Percentiles rank a stretch among this genome's conserved stretches.
Evolutionary conservation across 1,140 invertebrate species (phyloP).

Genomic region (Heliothis subflexa): DNA sequence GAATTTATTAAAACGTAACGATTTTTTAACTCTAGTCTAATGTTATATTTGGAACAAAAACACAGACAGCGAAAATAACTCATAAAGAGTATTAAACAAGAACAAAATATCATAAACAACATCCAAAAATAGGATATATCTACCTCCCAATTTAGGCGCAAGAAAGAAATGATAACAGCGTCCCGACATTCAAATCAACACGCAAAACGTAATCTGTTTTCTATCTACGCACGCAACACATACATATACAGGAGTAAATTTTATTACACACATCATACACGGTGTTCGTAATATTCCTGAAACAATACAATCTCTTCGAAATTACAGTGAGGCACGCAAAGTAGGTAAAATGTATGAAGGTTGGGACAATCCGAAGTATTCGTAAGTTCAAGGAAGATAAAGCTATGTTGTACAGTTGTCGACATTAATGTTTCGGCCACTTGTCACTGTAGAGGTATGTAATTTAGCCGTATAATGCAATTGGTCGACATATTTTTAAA

Average conservation of each 20-base stretch:
- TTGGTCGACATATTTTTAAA: too few species aligned
- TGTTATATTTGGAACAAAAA: too few species aligned
- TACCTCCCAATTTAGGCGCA: background rate
- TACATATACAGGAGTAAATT: constrained; percentile 42
- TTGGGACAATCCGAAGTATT: constrained; percentile 39
- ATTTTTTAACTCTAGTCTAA: too few species aligned
- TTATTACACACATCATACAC: constrained; percentile 48
- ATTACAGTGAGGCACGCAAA: constrained; percentile 49
- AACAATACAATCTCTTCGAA: constrained; percentile 54
- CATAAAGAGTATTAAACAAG: too few species aligned
- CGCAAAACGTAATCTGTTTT: constrained; percentile 30
- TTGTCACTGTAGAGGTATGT: too few species aligned
- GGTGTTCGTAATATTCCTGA: constrained; percentile 48
- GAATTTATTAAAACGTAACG: too few species aligned
- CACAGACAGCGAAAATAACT: too few species aligned
- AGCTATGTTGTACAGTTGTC: constrained; percentile 22
- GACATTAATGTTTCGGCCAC: too few species aligned
- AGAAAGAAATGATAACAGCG: background rate
- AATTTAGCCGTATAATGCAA: too few species aligned
- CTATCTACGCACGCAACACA: constrained; percentile 25
- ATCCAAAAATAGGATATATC: background rate
- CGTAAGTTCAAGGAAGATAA: constrained; percentile 46
- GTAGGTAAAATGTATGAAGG: constrained; percentile 36
- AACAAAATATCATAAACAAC: background rate
- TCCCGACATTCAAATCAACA: constrained; percentile 24